A percentile compares a stretch with the other conserved stretches of the same genome.
phyloP scores from a whole-genome alignment of 2,113 vertebrate species.

The Melanotaenia duboulayi region DNA sequence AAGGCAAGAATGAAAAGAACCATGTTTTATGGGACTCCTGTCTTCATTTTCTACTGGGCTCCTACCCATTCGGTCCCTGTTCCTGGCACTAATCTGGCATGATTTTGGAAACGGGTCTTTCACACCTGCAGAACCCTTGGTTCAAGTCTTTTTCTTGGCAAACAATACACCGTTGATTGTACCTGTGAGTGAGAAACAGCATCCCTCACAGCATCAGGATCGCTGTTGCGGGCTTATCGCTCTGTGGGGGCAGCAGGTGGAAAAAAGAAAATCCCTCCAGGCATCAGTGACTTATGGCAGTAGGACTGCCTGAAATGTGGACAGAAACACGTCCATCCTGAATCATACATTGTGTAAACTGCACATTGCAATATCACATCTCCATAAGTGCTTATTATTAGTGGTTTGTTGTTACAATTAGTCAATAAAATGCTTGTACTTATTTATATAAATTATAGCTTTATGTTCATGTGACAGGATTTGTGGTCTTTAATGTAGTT shows the following conservation, averaged over 20 bases:
- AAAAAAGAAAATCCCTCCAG: slow-evolving; percentile 57
- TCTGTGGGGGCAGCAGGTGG: slow-evolving; percentile 57
- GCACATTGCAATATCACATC: neutral
- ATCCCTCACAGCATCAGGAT: slow-evolving; percentile 34
- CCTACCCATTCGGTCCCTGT: slow-evolving; percentile 1
- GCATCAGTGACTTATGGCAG: slow-evolving; percentile 46
- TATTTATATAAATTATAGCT: neutral
- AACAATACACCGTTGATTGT: slow-evolving; percentile 24
- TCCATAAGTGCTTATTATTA: neutral
- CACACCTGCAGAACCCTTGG: slow-evolving; percentile 33
- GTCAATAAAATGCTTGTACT: slow-evolving; percentile 11
- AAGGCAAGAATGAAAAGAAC: slow-evolving; percentile 36
- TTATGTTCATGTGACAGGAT: slow-evolving; percentile 12
- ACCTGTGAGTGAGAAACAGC: slow-evolving; percentile 49
- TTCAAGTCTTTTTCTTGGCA: slow-evolving; percentile 46
- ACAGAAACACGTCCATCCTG: slow-evolving; percentile 42
- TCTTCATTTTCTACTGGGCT: slow-evolving; percentile 10
- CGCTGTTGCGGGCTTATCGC: slow-evolving; percentile 55
- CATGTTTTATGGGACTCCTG: slow-evolving; percentile 5
- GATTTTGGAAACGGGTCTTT: slow-evolving; percentile 26
- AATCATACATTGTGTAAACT: neutral
- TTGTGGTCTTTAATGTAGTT: slow-evolving; percentile 1
- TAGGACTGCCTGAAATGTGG: slow-evolving; percentile 28
- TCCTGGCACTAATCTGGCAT: slow-evolving; percentile 16
- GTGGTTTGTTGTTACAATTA: slow-evolving; percentile 2